Evolutionary conservation across 2,797 vertebrate genomes (phyloP).

Genomic region (Phrynocephalus vlangalii): DNA sequence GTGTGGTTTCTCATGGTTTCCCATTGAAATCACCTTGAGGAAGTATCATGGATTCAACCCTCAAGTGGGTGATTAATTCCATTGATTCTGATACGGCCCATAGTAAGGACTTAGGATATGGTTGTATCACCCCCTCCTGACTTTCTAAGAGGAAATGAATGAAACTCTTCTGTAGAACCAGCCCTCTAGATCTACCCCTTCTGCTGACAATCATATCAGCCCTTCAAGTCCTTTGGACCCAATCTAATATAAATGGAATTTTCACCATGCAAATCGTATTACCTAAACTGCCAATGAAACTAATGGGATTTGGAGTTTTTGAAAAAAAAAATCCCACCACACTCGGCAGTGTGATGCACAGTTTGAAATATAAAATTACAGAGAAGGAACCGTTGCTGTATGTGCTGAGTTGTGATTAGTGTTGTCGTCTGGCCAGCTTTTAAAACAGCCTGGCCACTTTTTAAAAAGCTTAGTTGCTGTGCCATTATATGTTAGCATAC

Average conservation of each 20-base stretch:
- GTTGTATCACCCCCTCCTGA: constrained; percentile 17
- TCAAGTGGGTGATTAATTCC: neutral
- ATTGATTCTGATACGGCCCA: constrained; percentile 33
- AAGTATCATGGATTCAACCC: constrained; percentile 27
- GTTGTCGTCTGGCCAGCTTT: constrained; percentile 37
- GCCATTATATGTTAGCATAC: constrained; percentile 21
- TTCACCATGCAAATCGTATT: constrained; percentile 69
- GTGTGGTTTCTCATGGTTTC: constrained; percentile 20
- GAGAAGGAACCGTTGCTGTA: constrained; percentile 52
- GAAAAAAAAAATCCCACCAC: constrained; percentile 64
- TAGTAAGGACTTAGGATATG: constrained; percentile 16
- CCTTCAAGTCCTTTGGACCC: constrained; percentile 68
- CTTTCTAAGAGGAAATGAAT: constrained; percentile 39
- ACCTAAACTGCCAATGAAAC: constrained; percentile 69
- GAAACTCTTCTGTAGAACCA: constrained; percentile 72
- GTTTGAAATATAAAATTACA: constrained; percentile 69
- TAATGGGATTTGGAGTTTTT: constrained; percentile 65
- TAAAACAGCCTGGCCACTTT: constrained; percentile 43
- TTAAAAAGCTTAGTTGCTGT: constrained; percentile 20
- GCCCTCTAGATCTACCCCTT: constrained; percentile 71
- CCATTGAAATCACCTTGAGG: neutral
- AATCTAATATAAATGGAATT: constrained; percentile 66
- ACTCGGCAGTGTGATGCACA: constrained; percentile 61
- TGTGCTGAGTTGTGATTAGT: constrained; percentile 52
- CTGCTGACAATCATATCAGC: constrained; percentile 60